Evolutionary conservation across 2,888 invertebrate species (phyloP), one percentile per base, ranked within the genome.

Genomic region (Drosophila mayaguana): DNA sequence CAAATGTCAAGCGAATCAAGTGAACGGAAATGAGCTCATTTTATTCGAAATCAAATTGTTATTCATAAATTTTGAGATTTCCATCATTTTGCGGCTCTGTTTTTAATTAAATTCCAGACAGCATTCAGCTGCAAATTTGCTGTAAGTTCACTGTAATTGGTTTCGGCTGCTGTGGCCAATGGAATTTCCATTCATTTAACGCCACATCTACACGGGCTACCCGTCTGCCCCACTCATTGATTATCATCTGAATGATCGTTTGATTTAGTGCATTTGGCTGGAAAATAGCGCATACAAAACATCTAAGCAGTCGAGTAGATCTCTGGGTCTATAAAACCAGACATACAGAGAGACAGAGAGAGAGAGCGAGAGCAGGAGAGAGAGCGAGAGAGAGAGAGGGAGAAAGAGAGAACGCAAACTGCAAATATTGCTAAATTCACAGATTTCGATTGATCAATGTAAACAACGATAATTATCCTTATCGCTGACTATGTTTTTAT

Each of bases 11-110:
- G 62, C 65, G 75, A 69, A 38, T 63, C 63, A 54, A 42, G 18
- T 38, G 59, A 75, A 73, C 88, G 90, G 90, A 88, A 88, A 88
- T 89, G 88, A 88, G 86, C 86, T 89, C 90, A 89, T 88, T 88
- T 67, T 18, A 64, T 77, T 64, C 64, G 63, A 72, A 76, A 75
- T 74, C 81, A 69, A 81, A 78, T 73, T 83, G 75, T 70, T 70
- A 71, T 64, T 78, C 67, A 88, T 88, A 80, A 81, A 76, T 79
- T 76, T 74, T 61, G 36, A 70, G 78, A 75, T 78, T 74, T 74
- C 69, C 69, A 56, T 76, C 54, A 65, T 54, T 63, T 55, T 62
- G 56, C 51, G 43, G 65, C 45, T 55, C 71, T 70, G 73, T 43
- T 88, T 80, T 85, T 84, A 84, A 84, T 84, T 84, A 84, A 84